phyloP scores from a whole-genome alignment of 2,888 invertebrate species.

The Mesodorylaimus sp. region DNA sequence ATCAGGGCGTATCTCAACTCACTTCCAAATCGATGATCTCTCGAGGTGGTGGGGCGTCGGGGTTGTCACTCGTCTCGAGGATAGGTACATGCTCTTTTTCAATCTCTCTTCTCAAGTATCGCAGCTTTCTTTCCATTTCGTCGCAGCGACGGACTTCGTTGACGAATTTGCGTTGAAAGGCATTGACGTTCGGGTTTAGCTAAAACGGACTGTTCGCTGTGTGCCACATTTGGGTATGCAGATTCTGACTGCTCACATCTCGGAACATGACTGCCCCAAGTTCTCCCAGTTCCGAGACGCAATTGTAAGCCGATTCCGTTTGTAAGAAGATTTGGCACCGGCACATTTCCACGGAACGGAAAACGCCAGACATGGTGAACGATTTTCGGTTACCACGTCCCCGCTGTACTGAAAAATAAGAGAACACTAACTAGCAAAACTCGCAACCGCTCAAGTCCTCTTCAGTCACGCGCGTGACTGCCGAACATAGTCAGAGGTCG shows the following conservation, averaged over 20 bases:
- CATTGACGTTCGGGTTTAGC: slow-evolving; percentile 91
- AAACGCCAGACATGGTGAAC: slow-evolving; percentile 25
- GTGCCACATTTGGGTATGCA: too few species aligned
- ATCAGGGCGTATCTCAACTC: neutral
- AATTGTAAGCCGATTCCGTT: slow-evolving; percentile 27
- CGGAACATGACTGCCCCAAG: slow-evolving; percentile 25
- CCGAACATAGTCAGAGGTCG: too few species aligned
- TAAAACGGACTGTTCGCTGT: too few species aligned
- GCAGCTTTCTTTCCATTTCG: slow-evolving; percentile 53
- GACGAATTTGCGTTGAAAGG: slow-evolving; percentile 93
- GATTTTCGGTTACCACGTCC: too few species aligned
- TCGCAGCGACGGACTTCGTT: slow-evolving; percentile 92
- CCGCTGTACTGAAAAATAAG: too few species aligned
- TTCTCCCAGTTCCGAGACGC: slow-evolving; percentile 28
- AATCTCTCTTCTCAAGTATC: slow-evolving; percentile 81
- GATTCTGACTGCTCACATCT: slow-evolving; percentile 52
- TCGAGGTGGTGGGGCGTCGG: slow-evolving; percentile 90
- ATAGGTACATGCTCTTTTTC: slow-evolving; percentile 87
- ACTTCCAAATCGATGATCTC: slow-evolving; percentile 98
- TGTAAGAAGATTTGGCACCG: slow-evolving; percentile 29
- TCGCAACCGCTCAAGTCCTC: too few species aligned
- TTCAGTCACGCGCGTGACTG: too few species aligned
- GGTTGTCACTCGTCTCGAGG: slow-evolving; percentile 87
- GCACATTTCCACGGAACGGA: slow-evolving; percentile 29
- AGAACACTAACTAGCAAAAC: too few species aligned